Conservation (phyloP, 1,140 invertebrate species). For the Drosophila nannoptera region DNA sequence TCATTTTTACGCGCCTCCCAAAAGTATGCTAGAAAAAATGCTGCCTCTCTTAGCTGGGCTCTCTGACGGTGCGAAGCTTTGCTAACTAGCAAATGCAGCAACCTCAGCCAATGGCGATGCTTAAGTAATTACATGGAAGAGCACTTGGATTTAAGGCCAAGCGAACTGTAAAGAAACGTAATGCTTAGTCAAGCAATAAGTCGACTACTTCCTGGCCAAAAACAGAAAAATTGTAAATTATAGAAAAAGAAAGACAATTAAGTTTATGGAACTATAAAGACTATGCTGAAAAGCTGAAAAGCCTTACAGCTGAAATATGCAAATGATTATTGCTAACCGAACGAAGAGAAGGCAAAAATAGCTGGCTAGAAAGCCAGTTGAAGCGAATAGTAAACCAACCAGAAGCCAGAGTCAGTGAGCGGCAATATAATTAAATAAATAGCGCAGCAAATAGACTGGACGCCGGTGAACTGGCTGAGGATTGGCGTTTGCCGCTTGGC, state of each 20-base stretch:
- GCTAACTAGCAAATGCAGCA: constrained; percentile 14
- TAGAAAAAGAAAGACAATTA: constrained; percentile 30
- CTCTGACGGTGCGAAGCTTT: constrained; percentile 8
- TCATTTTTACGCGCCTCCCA: constrained; percentile 1
- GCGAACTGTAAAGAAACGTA: constrained; percentile 2
- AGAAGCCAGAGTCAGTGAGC: constrained; percentile 20
- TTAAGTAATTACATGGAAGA: neutral
- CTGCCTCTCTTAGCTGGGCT: neutral
- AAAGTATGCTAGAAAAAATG: constrained; percentile 23
- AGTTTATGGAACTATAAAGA: constrained; percentile 23
- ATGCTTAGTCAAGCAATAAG: constrained; percentile 34
- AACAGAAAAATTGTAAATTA: constrained; percentile 17
- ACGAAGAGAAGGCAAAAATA: constrained; percentile 46
- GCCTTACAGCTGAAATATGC: constrained; percentile 64
- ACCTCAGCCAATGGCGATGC: neutral
- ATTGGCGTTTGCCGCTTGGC: neutral
- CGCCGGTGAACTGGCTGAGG: neutral
- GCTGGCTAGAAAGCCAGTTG: constrained; percentile 64
- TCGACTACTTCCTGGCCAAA: constrained; percentile 40
- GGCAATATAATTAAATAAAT: constrained; percentile 71
- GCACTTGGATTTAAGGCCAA: neutral
- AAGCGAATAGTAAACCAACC: constrained; percentile 24
- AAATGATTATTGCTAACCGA: constrained; percentile 51
- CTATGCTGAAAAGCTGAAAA: neutral
- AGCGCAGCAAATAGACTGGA: constrained; percentile 41